These are phyloP conservation scores for Dendrolimus pini DNA, from an alignment of 2,888 invertebrate species.

Conservation along the genomic window DNA sequence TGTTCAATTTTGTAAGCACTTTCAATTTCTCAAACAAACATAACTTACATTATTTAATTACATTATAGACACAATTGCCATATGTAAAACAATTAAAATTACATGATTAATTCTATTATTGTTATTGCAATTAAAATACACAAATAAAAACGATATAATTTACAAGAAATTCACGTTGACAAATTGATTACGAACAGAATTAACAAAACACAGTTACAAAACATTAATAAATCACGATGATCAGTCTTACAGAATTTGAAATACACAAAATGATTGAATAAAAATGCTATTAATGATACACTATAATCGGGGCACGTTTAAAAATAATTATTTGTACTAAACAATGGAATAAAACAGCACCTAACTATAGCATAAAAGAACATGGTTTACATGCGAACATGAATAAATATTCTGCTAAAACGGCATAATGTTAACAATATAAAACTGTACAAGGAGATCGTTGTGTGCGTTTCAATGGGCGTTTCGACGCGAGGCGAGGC, in stretches of 20 bases:
- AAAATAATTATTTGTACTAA: constrained; percentile 44
- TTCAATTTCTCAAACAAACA: not conserved
- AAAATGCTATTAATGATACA: no score
- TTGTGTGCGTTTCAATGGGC: constrained; percentile 2
- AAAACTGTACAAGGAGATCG: constrained; percentile 6
- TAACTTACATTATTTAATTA: not conserved
- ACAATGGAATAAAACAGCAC: constrained; percentile 55
- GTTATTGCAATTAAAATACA: constrained; percentile 10
- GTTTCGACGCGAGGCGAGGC: no score
- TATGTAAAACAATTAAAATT: constrained; percentile 3
- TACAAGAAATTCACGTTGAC: constrained; percentile 13
- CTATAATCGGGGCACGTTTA: constrained; percentile 9
- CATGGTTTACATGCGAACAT: constrained; percentile 15
- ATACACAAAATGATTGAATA: constrained; percentile 28
- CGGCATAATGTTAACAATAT: constrained; percentile 10
- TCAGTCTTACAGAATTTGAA: constrained; percentile 48
- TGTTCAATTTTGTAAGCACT: no score
- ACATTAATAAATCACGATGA: constrained; percentile 31
- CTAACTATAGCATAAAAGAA: constrained; percentile 39
- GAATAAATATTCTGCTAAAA: constrained; percentile 12
- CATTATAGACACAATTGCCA: no score
- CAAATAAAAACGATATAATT: constrained; percentile 9
- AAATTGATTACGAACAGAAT: constrained; percentile 13
- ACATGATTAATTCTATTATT: not conserved
- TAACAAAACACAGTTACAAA: constrained; percentile 13